phyloP scores from a whole-genome alignment of 92 coral and sea anemone genomes.

The Pocillopora meandrina region DNA sequence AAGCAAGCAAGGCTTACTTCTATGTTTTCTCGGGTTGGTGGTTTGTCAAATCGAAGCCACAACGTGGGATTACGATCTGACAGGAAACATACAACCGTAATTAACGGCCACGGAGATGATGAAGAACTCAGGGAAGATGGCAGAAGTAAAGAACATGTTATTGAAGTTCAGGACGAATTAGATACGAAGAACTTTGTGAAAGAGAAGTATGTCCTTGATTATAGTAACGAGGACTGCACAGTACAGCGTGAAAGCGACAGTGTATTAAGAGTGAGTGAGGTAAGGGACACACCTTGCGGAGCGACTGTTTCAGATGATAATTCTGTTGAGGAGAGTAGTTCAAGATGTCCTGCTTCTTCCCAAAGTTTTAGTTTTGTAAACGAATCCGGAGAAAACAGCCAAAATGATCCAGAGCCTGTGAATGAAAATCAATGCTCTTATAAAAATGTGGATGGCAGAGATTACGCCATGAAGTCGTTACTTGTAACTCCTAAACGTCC shows the following conservation, averaged over 20 bases:
- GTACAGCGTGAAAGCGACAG: neutral
- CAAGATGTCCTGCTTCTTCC: neutral
- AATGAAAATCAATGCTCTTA: neutral
- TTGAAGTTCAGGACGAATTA: neutral
- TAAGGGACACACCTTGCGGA: neutral
- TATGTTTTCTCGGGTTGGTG: constrained; percentile 12
- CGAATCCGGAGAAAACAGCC: neutral
- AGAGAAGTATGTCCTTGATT: neutral
- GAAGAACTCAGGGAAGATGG: neutral
- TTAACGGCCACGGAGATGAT: neutral
- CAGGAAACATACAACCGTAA: neutral
- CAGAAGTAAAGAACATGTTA: neutral
- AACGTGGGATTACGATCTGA: neutral
- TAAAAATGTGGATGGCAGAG: neutral
- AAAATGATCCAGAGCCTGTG: constrained; percentile 3
- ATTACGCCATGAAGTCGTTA: neutral
- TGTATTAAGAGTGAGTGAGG: neutral
- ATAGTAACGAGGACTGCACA: neutral
- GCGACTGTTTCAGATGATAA: neutral
- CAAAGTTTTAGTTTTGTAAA: neutral
- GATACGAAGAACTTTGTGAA: neutral
- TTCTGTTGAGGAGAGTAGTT: neutral
- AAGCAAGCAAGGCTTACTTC: constrained; percentile 69
- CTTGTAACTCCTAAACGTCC: constrained; percentile 8
- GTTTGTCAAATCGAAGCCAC: neutral